These are phyloP conservation scores for Grallaria varia DNA, from an alignment of 2,113 vertebrate species.

Conservation along the genomic window DNA sequence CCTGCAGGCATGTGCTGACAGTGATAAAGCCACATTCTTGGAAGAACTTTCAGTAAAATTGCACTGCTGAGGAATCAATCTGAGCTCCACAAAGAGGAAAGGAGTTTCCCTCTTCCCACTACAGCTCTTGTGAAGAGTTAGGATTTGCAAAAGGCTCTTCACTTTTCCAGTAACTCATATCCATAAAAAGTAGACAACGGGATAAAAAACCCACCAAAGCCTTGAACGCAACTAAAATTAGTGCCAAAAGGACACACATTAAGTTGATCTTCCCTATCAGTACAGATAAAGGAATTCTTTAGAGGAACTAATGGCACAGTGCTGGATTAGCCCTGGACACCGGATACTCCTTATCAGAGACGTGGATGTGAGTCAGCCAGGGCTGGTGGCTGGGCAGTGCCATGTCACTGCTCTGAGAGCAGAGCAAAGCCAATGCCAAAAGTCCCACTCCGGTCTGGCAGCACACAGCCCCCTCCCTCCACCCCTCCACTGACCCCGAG, in stretches of 20 bases:
- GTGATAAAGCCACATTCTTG: not conserved
- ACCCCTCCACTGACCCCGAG: rapidly evolving
- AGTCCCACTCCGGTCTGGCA: not conserved
- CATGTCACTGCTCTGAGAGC: not conserved
- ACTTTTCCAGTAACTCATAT: not conserved
- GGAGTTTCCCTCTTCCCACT: not conserved
- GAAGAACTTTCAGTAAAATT: not conserved
- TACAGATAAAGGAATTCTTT: not conserved
- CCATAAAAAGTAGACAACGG: not conserved
- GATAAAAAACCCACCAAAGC: not conserved
- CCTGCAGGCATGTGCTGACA: not conserved
- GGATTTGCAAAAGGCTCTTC: not conserved
- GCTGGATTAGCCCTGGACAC: not conserved
- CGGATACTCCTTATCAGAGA: not conserved
- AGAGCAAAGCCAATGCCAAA: not conserved
- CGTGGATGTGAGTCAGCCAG: not conserved
- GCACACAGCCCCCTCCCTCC: not conserved
- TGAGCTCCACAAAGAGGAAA: not conserved
- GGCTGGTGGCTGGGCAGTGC: not conserved
- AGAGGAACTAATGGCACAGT: not conserved
- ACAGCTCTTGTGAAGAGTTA: not conserved
- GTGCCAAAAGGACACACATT: not conserved
- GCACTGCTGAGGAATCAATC: not conserved
- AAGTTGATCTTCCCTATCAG: rapidly evolving
- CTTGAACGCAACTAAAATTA: not conserved